A percentile compares a stretch with the other conserved stretches of the same genome.
These are phyloP conservation scores for Corythornis cristatus DNA, from an alignment of 2,113 vertebrate genomes.

Conservation along the genomic window DNA sequence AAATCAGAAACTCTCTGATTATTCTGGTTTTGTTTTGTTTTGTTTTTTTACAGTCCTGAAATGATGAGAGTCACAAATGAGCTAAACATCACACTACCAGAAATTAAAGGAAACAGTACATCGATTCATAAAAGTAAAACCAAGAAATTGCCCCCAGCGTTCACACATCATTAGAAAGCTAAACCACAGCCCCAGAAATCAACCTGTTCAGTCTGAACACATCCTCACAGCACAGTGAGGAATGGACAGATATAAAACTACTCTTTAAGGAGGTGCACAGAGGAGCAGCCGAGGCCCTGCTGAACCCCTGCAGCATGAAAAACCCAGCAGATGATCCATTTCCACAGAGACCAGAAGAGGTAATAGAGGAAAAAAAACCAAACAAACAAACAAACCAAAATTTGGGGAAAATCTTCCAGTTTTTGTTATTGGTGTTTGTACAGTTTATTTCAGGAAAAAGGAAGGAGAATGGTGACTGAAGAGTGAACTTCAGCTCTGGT, in stretches of 20 bases:
- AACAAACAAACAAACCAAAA: too few relatives aligned
- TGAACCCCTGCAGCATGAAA: background rate
- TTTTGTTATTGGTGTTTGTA: background rate
- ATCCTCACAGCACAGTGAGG: background rate
- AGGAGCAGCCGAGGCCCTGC: background rate
- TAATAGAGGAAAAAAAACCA: background rate
- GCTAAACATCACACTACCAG: background rate
- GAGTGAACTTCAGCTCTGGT: background rate
- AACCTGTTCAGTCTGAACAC: background rate
- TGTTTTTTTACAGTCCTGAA: background rate
- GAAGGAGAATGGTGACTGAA: background rate
- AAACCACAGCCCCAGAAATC: background rate
- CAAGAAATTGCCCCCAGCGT: background rate
- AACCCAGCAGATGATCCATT: background rate
- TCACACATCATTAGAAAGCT: background rate
- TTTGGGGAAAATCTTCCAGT: accelerated
- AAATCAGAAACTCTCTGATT: background rate
- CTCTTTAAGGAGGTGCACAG: background rate
- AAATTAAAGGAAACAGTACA: background rate
- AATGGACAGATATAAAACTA: background rate
- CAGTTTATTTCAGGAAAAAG: background rate
- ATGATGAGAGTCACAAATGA: background rate
- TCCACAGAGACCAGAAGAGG: accelerated
- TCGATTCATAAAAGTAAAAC: background rate
- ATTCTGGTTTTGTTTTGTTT: background rate